Base-by-base conservation (phyloP, 2,797 vertebrate genomes). In the Phylloscopus collybita region DNA sequence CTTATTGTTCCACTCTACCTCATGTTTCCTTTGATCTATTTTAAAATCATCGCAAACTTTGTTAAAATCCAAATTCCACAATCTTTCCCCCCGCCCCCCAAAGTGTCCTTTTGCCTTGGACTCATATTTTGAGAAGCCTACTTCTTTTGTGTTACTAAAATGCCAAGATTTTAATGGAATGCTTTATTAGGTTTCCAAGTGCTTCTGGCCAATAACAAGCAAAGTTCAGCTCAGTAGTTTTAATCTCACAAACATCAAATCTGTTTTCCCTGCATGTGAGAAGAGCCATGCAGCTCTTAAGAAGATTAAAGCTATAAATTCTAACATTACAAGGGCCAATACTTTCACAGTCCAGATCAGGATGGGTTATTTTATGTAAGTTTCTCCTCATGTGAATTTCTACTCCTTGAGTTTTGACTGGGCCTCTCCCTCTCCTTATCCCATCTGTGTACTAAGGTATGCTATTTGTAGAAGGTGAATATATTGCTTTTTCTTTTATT, bases 121-220 rank as follows among this genome's bases (percentile, higher is more conserved):
- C 91, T 96, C 69, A 27, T 87, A 96, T 97, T 93, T 97, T 97
- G 95, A 96, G 95, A 97, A 96, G 91, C 80, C 92, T 86, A 32
- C 95, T 95, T 97, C 96, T 97, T 97, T 97, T 96, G 94, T 97
- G 96, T 96, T 96, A 96, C 96, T 94, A 95, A 96, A 97, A 97
- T 93, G 96, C 96, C 96, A 97, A 97, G 93, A 96, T 97, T 96
- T 96, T 97, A 97, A 97, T 96, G 95, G 97, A 95, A 96, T 93
- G 88, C 91, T 97, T 96, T 97, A 97, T 96, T 97, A 97, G 93
- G 87, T 96, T 97, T 97, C 95, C 94, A 95, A 96, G 95, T 91
- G 90, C 86, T 97, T 92, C 86, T 64, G 73, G 95, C 97, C 97
- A 97, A 96, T 94, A 96, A 74, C 85, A 95, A 96, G 80, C 90